Evolutionary conservation across 2,888 invertebrate genomes (phyloP), one percentile per base, ranked within the genome.

Genomic region (Nesidiocoris tenuis): DNA sequence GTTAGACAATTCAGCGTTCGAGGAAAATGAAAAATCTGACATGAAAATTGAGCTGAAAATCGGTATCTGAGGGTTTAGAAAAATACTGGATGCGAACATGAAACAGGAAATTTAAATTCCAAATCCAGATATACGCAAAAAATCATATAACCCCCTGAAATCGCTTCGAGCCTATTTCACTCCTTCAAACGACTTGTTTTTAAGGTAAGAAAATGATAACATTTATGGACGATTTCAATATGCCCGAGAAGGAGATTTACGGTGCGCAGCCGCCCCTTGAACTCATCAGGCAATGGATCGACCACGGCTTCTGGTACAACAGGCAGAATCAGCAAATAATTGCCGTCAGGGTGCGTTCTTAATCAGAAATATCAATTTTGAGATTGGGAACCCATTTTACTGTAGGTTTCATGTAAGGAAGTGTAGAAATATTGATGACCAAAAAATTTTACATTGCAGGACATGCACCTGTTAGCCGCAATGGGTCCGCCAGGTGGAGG

Each of bases 161-260:
- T n/a, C n/a, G n/a, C n/a, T n/a, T n/a, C n/a, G n/a, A 54, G n/a
- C 55, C 9, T 12, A 54, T 12, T 54, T 54, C 55, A 12, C 55
- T 54, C 55, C 9, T 54, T 54, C 55, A 54, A n/a, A n/a, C n/a
- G n/a, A n/a, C n/a, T n/a, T n/a, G n/a, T 54, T 63, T 61, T 61
- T 23, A 12, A 80, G 80, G 85, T 24, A 95, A 94, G 85, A 90
- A 86, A 79, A 89, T 96, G 88, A 88, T 95, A 76, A 88, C 91
- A 7, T 95, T 94, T 83, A 88, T 96, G 89, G 96, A 96, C 83
- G 95, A 96, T 83, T 90, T 96, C 81, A 95, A 95, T 85, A 95
- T 95, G 94, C 95, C 95, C 0, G 92, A 91, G 5, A 92, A 93
- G 79, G 95, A 96, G 82, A 87, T 87, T 16, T 95, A 93, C 82